Percentiles rank a stretch among this genome's conserved stretches.
These are phyloP conservation scores for Punctoribates punctum DNA, from an alignment of 2,888 invertebrate genomes.

Conservation along the genomic window DNA sequence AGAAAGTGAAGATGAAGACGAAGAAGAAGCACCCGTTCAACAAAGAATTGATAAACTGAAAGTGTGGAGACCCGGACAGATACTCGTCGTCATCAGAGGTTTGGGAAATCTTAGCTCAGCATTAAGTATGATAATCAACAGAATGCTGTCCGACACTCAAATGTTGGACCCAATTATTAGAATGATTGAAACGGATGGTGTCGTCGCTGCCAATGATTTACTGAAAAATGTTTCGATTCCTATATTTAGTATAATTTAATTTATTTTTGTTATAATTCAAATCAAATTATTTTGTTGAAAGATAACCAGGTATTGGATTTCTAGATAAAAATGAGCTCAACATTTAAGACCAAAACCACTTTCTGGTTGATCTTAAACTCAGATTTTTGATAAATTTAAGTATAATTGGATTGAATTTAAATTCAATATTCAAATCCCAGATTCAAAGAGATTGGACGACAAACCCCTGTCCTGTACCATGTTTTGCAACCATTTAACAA, in stretches of 20 bases:
- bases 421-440: too few species aligned
- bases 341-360: too few species aligned
- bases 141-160: slow-evolving; percentile 41
- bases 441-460: too few species aligned
- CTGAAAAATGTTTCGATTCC: slow-evolving; percentile 48
- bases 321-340: too few species aligned
- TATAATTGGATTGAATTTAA: too few species aligned
- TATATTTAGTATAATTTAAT: slow-evolving; percentile 49
- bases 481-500: too few species aligned
- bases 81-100: slow-evolving; percentile 47
- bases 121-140: slow-evolving; percentile 48
- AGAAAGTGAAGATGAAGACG: slow-evolving; percentile 42
- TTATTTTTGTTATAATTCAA: slow-evolving; percentile 1
- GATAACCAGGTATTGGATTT: too few species aligned
- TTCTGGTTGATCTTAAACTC: too few species aligned
- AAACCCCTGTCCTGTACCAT: too few species aligned
- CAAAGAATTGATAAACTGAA: slow-evolving; percentile 47
- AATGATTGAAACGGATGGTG: slow-evolving; percentile 48
- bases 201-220: slow-evolving; percentile 46
- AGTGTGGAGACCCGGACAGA: slow-evolving; percentile 48
- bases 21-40: slow-evolving; percentile 44
- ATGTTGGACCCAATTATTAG: slow-evolving; percentile 47
- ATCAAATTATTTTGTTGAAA: too few species aligned
- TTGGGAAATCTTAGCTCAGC: slow-evolving; percentile 49
- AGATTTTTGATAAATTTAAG: too few species aligned